Percentiles rank a stretch among this genome's conserved stretches.
phyloP scores from a whole-genome alignment of 2,888 invertebrate species.

The Eristalis arbustorum region DNA sequence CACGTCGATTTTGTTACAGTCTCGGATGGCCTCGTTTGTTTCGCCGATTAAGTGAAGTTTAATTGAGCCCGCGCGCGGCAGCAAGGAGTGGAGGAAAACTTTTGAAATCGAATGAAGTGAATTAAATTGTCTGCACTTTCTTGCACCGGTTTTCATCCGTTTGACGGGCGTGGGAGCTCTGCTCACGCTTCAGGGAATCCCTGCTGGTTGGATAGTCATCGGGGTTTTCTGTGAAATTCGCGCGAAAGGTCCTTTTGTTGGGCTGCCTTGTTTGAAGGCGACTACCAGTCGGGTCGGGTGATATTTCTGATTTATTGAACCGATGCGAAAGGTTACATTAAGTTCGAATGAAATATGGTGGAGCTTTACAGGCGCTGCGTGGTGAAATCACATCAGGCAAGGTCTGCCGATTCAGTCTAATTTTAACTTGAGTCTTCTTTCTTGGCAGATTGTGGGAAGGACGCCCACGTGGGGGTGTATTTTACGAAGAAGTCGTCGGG shows the following conservation, averaged over 20 bases:
- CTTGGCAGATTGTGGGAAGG: no score
- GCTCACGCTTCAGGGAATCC: slow-evolving; percentile 29
- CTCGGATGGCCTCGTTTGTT: not conserved
- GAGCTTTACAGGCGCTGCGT: no score
- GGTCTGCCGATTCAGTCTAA: no score
- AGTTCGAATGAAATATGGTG: no score
- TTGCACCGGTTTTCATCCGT: not conserved
- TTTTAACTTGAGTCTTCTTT: no score
- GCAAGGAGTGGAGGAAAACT: not conserved
- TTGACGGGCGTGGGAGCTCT: not conserved
- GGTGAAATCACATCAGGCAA: no score
- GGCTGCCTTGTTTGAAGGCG: not conserved
- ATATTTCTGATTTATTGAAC: no score
- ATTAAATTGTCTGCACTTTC: not conserved
- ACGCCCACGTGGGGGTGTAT: no score
- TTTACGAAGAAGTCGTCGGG: no score
- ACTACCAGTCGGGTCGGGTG: no score
- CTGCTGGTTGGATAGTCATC: slow-evolving; percentile 17
- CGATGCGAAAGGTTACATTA: no score
- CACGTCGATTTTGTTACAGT: slow-evolving; percentile 22
- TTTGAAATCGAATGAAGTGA: slow-evolving; percentile 9
- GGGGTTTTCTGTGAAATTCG: not conserved
- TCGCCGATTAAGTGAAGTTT: slow-evolving; percentile 26
- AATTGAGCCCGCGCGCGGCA: slow-evolving; percentile 28
- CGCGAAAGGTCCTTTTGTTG: not conserved